Evolutionary conservation across 2,113 vertebrate species (phyloP).

Genomic region (Oryzias melastigma): DNA sequence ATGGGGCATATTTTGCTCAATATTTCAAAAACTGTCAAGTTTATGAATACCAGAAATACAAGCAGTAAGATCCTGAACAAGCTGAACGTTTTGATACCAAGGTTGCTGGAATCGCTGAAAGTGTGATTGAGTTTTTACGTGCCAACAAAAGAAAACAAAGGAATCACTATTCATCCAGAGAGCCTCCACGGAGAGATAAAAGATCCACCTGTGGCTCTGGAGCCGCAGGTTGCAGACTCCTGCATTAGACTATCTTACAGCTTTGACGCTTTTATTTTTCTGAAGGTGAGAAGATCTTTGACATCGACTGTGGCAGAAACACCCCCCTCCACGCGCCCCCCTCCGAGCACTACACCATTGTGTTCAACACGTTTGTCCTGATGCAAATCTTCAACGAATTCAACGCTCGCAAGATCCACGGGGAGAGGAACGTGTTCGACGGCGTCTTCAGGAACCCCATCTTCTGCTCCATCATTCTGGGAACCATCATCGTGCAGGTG

Average conservation of each 20-base stretch:
- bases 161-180: too few relatives aligned
- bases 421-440: conserved; percentile 96
- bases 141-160: too few relatives aligned
- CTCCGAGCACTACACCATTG: conserved; percentile 96
- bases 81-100: too few relatives aligned
- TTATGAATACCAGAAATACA: too few relatives aligned
- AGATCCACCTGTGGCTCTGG: too few relatives aligned
- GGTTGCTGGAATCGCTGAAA: too few relatives aligned
- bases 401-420: conserved; percentile 97
- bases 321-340: conserved; percentile 92
- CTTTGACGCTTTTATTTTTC: neutral
- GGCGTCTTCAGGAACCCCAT: conserved; percentile 94
- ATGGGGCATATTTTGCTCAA: too few relatives aligned
- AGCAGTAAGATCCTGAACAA: too few relatives aligned
- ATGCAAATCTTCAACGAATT: conserved; percentile 99
- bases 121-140: too few relatives aligned
- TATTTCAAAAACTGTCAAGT: too few relatives aligned
- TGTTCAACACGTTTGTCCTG: conserved; percentile 98
- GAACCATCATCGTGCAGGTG: conserved; percentile 93
- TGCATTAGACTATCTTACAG: neutral
- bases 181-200: too few relatives aligned
- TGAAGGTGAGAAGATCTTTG: conserved; percentile 90
- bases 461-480: conserved; percentile 92
- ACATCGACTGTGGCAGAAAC: conserved; percentile 93
- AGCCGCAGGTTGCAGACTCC: too few relatives aligned